Conservation (phyloP, 2,888 invertebrate genomes). For the Scaptomyza caliginosa region DNA sequence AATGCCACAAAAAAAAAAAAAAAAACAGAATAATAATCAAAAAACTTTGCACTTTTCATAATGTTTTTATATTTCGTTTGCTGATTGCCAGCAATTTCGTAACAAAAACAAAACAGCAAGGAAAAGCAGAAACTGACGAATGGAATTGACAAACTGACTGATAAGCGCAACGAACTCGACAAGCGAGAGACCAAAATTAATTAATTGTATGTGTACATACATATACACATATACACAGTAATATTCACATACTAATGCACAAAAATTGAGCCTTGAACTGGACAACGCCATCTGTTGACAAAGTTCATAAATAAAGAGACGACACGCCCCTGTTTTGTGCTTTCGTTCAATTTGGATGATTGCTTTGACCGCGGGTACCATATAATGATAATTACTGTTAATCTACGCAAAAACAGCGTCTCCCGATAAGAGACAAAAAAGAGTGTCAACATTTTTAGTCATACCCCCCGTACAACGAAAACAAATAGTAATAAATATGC, state of each 20-base stretch:
- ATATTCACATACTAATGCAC: not conserved
- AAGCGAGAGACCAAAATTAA: constrained; percentile 7
- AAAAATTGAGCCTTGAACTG: constrained; percentile 34
- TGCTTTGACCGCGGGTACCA: constrained; percentile 9
- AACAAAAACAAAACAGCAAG: constrained; percentile 56
- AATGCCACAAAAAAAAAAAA: not conserved
- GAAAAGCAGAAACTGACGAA: constrained; percentile 27
- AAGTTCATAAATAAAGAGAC: constrained; percentile 4
- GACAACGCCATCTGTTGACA: constrained; percentile 30
- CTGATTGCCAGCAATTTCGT: constrained; percentile 58
- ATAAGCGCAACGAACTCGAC: constrained; percentile 43
- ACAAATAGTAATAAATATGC: constrained; percentile 1
- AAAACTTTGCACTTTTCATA: constrained; percentile 37
- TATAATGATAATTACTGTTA: constrained; percentile 15
- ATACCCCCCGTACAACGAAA: no score
- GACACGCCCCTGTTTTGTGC: constrained; percentile 41
- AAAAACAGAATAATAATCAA: not conserved
- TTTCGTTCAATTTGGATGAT: constrained; percentile 25
- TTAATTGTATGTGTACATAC: constrained; percentile 1
- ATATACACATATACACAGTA: constrained; percentile 5
- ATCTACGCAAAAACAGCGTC: constrained; percentile 9
- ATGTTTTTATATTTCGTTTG: constrained; percentile 4
- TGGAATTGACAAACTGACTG: constrained; percentile 18
- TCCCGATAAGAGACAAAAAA: constrained; percentile 18
- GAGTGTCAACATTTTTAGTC: constrained; percentile 18